A percentile compares a stretch with the other conserved stretches of the same genome.
Conservation (phyloP, 2,113 vertebrate genomes). For the Columbina picui region DNA sequence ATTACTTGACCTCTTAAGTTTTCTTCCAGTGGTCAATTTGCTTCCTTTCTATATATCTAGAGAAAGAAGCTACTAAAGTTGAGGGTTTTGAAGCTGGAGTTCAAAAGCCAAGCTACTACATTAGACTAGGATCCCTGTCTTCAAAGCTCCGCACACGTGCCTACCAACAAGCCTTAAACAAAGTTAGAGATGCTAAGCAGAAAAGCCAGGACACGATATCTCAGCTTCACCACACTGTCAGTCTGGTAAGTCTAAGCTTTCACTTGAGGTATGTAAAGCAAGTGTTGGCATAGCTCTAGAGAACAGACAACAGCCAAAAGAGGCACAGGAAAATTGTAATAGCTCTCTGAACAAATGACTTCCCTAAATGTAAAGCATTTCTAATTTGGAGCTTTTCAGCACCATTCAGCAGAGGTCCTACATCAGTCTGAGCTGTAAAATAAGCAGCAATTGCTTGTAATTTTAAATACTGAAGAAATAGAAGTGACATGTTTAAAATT, state of each 20-base stretch:
- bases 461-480: neutral
- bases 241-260: conserved; percentile 81
- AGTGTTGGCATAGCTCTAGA: neutral
- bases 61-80: conserved; percentile 78
- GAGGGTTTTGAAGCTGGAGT: conserved; percentile 78
- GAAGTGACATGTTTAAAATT: neutral
- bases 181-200: conserved; percentile 81
- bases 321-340: neutral
- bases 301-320: neutral
- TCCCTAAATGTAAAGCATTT: neutral
- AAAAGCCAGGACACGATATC: conserved; percentile 85
- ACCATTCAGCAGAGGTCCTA: neutral
- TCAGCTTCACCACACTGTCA: conserved; percentile 83
- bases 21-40: neutral
- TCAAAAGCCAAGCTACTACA: conserved; percentile 71
- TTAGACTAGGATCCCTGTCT: conserved; percentile 80
- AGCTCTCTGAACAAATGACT: neutral
- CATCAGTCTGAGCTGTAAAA: neutral
- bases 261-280: neutral
- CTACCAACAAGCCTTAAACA: conserved; percentile 81
- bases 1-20: neutral
- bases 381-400: neutral
- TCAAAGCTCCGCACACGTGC: conserved; percentile 80
- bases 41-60: conserved; percentile 39
- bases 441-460: neutral